Conservation (phyloP, 2,888 invertebrate genomes). For the Eutolmus rufibarbis region DNA sequence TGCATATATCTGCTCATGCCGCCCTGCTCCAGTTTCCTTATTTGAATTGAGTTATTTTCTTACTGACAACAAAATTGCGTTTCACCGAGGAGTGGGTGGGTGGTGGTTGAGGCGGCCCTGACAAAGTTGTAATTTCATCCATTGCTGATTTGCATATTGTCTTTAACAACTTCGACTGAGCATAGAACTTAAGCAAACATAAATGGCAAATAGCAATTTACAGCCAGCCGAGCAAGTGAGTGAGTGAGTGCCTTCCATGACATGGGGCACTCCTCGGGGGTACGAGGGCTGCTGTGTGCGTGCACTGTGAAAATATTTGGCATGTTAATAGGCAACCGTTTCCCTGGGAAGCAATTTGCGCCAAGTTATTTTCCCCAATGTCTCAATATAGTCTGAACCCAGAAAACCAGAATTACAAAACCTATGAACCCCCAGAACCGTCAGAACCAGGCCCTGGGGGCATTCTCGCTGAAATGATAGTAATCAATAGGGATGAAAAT, state of each 20-base stretch:
- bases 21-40: background rate
- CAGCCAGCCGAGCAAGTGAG: slow-evolving; percentile 10
- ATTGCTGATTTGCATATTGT: slow-evolving; percentile 45
- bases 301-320: slow-evolving; percentile 19
- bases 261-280: background rate
- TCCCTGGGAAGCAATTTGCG: background rate
- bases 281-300: background rate
- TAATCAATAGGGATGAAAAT: background rate
- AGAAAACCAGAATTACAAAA: background rate
- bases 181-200: slow-evolving; percentile 42
- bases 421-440: background rate
- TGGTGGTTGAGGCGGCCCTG: background rate
- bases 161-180: slow-evolving; percentile 42
- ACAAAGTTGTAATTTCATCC: slow-evolving; percentile 45
- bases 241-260: background rate
- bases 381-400: background rate
- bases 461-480: background rate
- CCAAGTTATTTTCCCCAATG: background rate
- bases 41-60: slow-evolving; percentile 33
- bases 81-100: background rate
- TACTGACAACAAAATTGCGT: slow-evolving; percentile 31
- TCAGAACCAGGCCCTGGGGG: background rate
- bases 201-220: slow-evolving; percentile 43
- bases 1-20: background rate
- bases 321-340: background rate